A percentile compares a stretch with the other conserved stretches of the same genome.
Conservation (phyloP, 35 echinoderm and acorn worm genomes). For the Apostichopus parvimensis region DNA sequence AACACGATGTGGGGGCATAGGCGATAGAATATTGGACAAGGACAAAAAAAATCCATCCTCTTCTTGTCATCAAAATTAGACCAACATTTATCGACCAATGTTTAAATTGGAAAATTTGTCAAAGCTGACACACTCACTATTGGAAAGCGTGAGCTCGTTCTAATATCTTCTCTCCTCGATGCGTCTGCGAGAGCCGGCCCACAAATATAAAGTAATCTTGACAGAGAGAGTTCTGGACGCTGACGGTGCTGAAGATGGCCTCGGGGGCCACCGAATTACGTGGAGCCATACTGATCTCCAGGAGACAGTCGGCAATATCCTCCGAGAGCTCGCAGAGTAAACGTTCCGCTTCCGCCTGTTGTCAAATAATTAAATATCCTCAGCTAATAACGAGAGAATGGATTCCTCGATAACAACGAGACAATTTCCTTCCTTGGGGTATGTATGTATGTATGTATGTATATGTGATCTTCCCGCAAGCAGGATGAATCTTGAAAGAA, state of each 20-base stretch:
- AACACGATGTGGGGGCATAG: too few relatives aligned
- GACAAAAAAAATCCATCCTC: too few relatives aligned
- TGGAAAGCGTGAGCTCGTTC: conserved; percentile 88
- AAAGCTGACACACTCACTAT: conserved; percentile 68
- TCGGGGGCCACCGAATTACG: conserved; percentile 64
- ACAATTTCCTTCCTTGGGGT: not conserved
- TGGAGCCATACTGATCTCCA: conserved; percentile 77
- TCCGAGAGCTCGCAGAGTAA: conserved; percentile 74
- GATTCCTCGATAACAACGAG: not conserved
- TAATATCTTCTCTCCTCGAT: conserved; percentile 80
- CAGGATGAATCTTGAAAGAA: too few relatives aligned
- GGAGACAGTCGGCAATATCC: conserved; percentile 86
- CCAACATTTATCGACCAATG: not conserved
- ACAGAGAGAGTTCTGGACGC: conserved; percentile 78
- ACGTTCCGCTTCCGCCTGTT: conserved; percentile 69
- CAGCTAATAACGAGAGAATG: not conserved
- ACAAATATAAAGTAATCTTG: conserved; percentile 93
- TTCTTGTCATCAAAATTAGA: not conserved
- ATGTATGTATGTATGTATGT: too few relatives aligned
- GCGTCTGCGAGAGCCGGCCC: conserved; percentile 72
- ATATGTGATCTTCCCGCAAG: too few relatives aligned
- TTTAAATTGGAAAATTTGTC: not conserved
- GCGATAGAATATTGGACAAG: too few relatives aligned
- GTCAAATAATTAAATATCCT: not conserved
- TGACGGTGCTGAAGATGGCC: conserved; percentile 78